Conservation (phyloP, 2,888 invertebrate species). For the Drosophila limbata region DNA sequence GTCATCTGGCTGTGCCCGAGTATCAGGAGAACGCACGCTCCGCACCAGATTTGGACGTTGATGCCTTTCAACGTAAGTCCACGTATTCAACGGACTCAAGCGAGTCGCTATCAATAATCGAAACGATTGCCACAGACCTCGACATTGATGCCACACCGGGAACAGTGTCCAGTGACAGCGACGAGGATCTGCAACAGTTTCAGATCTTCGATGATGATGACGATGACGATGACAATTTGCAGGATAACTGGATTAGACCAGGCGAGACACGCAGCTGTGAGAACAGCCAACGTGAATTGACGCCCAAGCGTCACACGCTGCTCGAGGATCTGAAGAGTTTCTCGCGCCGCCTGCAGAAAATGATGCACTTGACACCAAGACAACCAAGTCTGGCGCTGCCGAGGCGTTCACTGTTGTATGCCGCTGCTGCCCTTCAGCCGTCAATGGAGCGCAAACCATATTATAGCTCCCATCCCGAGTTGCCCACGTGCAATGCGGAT, state of each 20-base stretch:
- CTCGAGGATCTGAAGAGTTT: constrained; percentile 80
- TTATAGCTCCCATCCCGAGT: constrained; percentile 82
- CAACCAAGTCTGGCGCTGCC: constrained; percentile 9
- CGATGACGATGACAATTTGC: constrained; percentile 50
- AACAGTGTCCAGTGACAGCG: constrained; percentile 39
- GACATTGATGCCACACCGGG: constrained; percentile 34
- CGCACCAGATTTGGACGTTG: constrained; percentile 72
- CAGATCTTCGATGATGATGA: constrained; percentile 32
- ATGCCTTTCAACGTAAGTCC: constrained; percentile 58
- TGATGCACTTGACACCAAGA: constrained; percentile 63
- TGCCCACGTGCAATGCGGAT: constrained; percentile 52
- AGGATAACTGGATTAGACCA: constrained; percentile 83
- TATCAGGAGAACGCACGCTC: constrained; percentile 75
- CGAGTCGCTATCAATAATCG: constrained; percentile 60
- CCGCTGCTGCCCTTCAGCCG: constrained; percentile 50
- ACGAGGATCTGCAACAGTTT: constrained; percentile 47
- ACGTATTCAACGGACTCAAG: constrained; percentile 67
- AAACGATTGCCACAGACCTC: constrained; percentile 51
- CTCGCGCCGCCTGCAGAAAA: constrained; percentile 72
- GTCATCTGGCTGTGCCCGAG: constrained; percentile 61
- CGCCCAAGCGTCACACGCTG: constrained; percentile 70
- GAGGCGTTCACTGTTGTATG: constrained; percentile 33
- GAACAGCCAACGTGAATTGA: constrained; percentile 73
- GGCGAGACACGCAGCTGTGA: constrained; percentile 78
- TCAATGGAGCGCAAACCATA: constrained; percentile 69